Evolutionary conservation across 2,888 invertebrate species (phyloP).

Genomic region (Lampropteryx suffumata): DNA sequence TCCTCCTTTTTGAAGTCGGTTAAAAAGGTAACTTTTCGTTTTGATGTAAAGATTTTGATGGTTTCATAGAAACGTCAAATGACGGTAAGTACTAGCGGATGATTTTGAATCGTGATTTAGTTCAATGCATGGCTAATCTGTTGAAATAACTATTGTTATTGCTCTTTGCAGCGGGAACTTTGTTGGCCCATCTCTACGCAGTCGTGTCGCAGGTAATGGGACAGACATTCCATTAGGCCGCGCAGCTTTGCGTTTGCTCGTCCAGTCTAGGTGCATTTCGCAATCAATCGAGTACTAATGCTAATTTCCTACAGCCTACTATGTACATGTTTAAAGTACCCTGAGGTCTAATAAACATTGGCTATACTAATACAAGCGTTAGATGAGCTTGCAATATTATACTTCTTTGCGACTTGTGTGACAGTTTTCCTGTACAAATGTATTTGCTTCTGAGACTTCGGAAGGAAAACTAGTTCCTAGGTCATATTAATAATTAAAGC

Average conservation of each 20-base stretch:
- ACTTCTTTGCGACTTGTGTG: too few species aligned
- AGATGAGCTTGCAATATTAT: too few species aligned
- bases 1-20: too few species aligned
- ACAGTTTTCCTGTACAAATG: too few species aligned
- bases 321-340: conserved; percentile 4
- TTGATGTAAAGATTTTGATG: too few species aligned
- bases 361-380: neutral
- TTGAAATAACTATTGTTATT: neutral
- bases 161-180: neutral
- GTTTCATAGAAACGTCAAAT: too few species aligned
- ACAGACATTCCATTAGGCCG: conserved; percentile 20
- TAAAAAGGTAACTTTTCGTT: too few species aligned
- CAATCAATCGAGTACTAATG: conserved; percentile 19
- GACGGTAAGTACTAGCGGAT: too few species aligned
- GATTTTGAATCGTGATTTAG: too few species aligned
- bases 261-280: conserved; percentile 17
- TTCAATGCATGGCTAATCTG: neutral
- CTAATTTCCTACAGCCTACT: conserved; percentile 10
- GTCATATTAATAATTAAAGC: neutral
- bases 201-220: conserved; percentile 20
- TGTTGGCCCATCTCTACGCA: conserved; percentile 12
- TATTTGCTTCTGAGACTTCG: neutral
- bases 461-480: neutral
- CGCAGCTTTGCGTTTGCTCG: conserved; percentile 17
- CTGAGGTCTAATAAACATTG: neutral